Base-by-base conservation (phyloP, 2,797 vertebrate genomes). In the Enoplosus armatus region DNA sequence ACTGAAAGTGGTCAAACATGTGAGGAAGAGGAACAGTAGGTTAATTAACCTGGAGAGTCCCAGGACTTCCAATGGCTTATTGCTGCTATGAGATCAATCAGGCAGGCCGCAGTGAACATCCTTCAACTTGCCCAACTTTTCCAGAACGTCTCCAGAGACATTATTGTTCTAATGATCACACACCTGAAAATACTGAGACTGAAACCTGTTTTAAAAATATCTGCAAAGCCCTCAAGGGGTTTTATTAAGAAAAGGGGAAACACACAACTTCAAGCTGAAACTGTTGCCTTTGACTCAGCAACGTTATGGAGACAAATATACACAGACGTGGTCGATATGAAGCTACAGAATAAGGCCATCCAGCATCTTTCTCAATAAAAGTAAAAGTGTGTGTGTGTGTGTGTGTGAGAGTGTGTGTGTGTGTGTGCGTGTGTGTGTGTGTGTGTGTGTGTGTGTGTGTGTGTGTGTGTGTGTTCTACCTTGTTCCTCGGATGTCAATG, bases 401-500 rank as follows among this genome's bases (percentile, higher is more conserved):
- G n/a, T n/a, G n/a, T n/a, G n/a, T n/a, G n/a, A n/a, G n/a, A n/a
- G n/a, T n/a, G n/a, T n/a, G n/a, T n/a, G n/a, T n/a, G n/a, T n/a
- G n/a, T n/a, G n/a, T n/a, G n/a, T n/a, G n/a, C n/a, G n/a, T n/a
- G n/a, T n/a, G n/a, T n/a, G n/a, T n/a, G n/a, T n/a, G n/a, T n/a
- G n/a, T n/a, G n/a, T n/a, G n/a, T n/a, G n/a, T n/a, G n/a, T n/a
- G n/a, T n/a, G n/a, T n/a, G n/a, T n/a, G n/a, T n/a, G n/a, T n/a
- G n/a, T n/a, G n/a, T n/a, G 18, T 20, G 45, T 8, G 18, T 43
- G 50, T 73, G 22, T 35, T 24, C 1, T 93, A 96, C 95, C 95
- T 96, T 96, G 95, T 85, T 96, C 95, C 26, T 95, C 94, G 2
- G 91, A 7, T 4, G 94, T 93, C 84, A 95, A 53, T 0, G 94